These are phyloP conservation scores for Mongoloraphidia duomilia DNA, from an alignment of 2,888 invertebrate genomes.

Conservation along the genomic window DNA sequence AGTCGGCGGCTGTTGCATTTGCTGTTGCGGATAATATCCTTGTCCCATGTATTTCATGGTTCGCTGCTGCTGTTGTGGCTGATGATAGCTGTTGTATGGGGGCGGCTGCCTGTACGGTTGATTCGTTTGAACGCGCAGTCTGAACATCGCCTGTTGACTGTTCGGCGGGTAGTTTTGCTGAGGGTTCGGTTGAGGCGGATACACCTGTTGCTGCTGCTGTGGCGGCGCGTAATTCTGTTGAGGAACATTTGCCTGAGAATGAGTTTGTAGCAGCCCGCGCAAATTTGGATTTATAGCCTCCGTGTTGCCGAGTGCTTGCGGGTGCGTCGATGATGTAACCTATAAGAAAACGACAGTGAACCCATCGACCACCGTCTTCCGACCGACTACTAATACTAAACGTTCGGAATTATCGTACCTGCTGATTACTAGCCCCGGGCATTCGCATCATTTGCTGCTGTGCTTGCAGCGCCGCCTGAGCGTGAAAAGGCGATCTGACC, in stretches of 20 bases:
- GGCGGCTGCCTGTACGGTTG: constrained; percentile 18
- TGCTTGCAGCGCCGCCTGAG: too few species aligned
- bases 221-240: constrained; percentile 21
- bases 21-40: constrained; percentile 17
- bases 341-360: constrained; percentile 15
- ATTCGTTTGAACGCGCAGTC: constrained; percentile 24
- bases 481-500: too few species aligned
- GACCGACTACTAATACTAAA: not conserved
- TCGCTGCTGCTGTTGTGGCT: not conserved
- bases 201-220: constrained; percentile 25
- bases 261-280: constrained; percentile 28
- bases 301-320: constrained; percentile 29
- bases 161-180: constrained; percentile 18
- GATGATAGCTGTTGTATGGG: constrained; percentile 1
- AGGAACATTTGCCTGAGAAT: constrained; percentile 13
- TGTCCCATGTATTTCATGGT: not conserved
- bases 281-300: constrained; percentile 16
- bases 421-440: not conserved
- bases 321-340: constrained; percentile 45
- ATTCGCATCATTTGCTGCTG: not conserved
- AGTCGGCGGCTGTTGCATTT: constrained; percentile 24
- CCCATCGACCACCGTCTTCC: too few species aligned
- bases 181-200: constrained; percentile 12
- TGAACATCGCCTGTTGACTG: constrained; percentile 27
- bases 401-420: not conserved